Base-by-base conservation (phyloP, 1,140 invertebrate species). In the Melanaphis sacchari region DNA sequence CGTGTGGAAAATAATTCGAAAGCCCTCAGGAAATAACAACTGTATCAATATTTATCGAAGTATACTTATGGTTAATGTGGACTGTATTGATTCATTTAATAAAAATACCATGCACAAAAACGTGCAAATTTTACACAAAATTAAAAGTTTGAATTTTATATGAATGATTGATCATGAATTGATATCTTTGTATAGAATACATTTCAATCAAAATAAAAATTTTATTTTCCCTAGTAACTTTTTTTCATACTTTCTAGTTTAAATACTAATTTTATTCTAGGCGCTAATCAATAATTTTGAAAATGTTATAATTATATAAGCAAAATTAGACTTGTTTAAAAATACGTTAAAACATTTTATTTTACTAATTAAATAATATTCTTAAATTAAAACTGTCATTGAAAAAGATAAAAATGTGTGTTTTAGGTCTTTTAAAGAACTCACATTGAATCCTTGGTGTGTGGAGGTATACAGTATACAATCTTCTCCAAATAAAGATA, bases 1-100 rank as follows among this genome's bases (percentile, higher is more conserved):
- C 88, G 49, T 90, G 49, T 90, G n/a, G 2, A 54, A 40, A 90
- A 90, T 22, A 90, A 90, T 90, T n/a, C 18, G 85, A 49, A 36
- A 54, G n/a, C 49, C 36, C 88, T 54, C 49, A 9, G 88, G 22
- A 54, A 54, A 38, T 43, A 46, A 46, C 15, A 88, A 87, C 46
- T 49, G 87, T 52, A 38, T 38, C 87, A 24, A 38, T 38, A 41
- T 82, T 82, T 66, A 66, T n/a, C 31, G 15, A n/a, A 66, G n/a
- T 66, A 18, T n/a, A 76, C 18, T 76, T 76, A 76, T 1, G 31
- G 59, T 76, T 36, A 76, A 76, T 76, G 59, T 76, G 43, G 59
- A 76, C 36, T n/a, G n/a, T n/a, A n/a, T 76, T n/a, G 15, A 76
- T 76, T 76, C 15, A 76, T 76, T n/a, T 76, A 2, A 76, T n/a